These are phyloP conservation scores for Arctocebus calabarensis DNA, from an alignment of 2,797 vertebrate genomes.

Conservation along the genomic window DNA sequence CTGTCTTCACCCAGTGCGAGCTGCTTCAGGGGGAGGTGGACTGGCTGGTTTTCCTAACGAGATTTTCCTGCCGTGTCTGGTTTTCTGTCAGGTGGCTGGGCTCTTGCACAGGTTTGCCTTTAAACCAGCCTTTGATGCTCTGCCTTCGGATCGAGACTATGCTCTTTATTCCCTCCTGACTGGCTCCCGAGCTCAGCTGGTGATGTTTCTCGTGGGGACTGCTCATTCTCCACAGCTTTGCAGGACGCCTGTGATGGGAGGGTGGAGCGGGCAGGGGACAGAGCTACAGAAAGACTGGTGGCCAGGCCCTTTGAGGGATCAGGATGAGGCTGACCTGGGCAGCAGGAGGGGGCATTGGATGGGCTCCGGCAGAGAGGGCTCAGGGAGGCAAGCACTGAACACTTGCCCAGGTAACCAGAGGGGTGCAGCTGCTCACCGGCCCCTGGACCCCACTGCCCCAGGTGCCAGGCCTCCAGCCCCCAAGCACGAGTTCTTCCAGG, in stretches of 20 bases:
- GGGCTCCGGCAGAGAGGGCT: rapidly evolving
- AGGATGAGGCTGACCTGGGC: neutral
- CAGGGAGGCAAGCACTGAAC: neutral
- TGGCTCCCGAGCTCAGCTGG: rapidly evolving
- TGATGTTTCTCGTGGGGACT: neutral
- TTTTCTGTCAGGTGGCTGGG: neutral
- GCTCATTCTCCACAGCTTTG: neutral
- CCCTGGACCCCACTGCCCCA: rapidly evolving
- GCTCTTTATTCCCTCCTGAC: too few species aligned
- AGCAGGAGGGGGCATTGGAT: too few species aligned
- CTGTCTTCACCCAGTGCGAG: too few species aligned
- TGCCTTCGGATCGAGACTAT: neutral
- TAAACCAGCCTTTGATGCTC: rapidly evolving
- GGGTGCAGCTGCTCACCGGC: neutral
- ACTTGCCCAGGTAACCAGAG: neutral
- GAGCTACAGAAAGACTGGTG: neutral
- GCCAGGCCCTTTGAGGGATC: neutral
- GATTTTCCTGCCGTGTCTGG: rapidly evolving
- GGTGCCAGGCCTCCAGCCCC: neutral
- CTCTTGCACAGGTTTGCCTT: neutral
- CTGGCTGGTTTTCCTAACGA: rapidly evolving
- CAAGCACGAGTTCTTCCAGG: neutral
- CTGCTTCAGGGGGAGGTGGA: rapidly evolving
- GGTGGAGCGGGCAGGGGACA: rapidly evolving
- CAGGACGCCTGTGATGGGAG: rapidly evolving